Conservation (phyloP, 2,888 invertebrate species). For the Myopa tessellatipennis region DNA sequence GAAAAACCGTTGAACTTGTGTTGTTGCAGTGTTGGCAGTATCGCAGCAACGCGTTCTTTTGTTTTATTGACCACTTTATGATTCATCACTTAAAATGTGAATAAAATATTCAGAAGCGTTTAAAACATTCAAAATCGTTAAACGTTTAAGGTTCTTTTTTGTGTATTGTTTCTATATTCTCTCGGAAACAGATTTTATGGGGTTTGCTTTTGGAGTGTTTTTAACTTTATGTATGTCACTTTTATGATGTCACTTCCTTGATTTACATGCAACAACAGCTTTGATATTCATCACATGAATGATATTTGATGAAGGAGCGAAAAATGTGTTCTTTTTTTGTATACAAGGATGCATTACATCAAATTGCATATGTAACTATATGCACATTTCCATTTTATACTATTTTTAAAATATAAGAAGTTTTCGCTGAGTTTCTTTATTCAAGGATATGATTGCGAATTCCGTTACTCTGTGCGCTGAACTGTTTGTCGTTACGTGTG, state of each 20-base stretch:
- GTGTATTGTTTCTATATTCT: not conserved
- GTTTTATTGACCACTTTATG: not conserved
- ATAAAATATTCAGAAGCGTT: conserved; percentile 11
- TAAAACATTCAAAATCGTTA: not conserved
- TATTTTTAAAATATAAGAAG: too few relatives aligned
- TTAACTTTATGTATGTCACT: not conserved
- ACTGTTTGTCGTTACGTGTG: too few relatives aligned
- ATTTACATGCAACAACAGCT: conserved; percentile 2
- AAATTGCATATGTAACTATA: not conserved
- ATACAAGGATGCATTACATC: not conserved
- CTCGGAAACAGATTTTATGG: not conserved
- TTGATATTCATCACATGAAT: not conserved
- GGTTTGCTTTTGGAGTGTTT: not conserved
- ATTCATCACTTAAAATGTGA: conserved; percentile 36
- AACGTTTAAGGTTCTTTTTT: not conserved
- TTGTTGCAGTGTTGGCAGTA: too few relatives aligned
- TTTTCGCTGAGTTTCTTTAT: too few relatives aligned
- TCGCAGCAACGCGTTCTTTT: too few relatives aligned
- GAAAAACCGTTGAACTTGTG: too few relatives aligned
- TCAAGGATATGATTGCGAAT: too few relatives aligned
- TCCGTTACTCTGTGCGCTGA: too few relatives aligned
- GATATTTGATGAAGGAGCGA: not conserved
- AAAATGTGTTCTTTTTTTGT: not conserved
- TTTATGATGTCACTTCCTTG: conserved; percentile 25
- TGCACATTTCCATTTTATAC: too few relatives aligned